phyloP scores from a whole-genome alignment of 2,888 invertebrate genomes.

The Plagiodera versicolora region DNA sequence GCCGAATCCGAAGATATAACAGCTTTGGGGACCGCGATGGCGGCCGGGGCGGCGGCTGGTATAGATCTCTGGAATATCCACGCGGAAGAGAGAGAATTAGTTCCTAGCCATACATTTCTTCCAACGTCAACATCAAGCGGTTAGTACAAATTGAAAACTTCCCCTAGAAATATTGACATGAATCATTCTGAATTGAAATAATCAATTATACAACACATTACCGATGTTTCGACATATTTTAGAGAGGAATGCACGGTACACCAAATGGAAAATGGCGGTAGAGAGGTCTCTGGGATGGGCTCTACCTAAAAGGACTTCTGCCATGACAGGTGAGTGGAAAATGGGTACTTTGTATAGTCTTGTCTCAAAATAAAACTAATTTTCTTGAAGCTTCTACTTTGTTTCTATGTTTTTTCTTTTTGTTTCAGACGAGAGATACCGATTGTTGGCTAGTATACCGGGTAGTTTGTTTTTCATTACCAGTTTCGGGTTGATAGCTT shows the following conservation, averaged over 20 bases:
- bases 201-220: too few relatives aligned
- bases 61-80: slow-evolving; percentile 71
- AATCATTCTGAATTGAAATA: too few relatives aligned
- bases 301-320: slow-evolving; percentile 68
- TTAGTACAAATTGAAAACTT: slow-evolving; percentile 45
- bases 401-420: slow-evolving; percentile 43
- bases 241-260: slow-evolving; percentile 79
- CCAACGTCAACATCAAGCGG: slow-evolving; percentile 80
- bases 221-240: too few relatives aligned
- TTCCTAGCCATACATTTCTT: slow-evolving; percentile 74
- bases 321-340: slow-evolving; percentile 84
- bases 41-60: slow-evolving; percentile 74
- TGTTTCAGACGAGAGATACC: slow-evolving; percentile 76
- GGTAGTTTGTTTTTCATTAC: slow-evolving; percentile 73
- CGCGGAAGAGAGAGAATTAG: slow-evolving; percentile 60
- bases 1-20: slow-evolving; percentile 88
- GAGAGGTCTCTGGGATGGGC: slow-evolving; percentile 91
- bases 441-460: slow-evolving; percentile 77
- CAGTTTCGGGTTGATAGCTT: slow-evolving; percentile 68
- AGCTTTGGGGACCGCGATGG: slow-evolving; percentile 90
- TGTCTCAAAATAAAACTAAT: too few relatives aligned
- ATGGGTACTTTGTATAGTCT: too few relatives aligned
- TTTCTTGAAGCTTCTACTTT: too few relatives aligned
- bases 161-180: background rate
- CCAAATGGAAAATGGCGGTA: slow-evolving; percentile 94